These are phyloP conservation scores for Melanargia galathea DNA, from an alignment of 2,888 invertebrate species.

Conservation along the genomic window DNA sequence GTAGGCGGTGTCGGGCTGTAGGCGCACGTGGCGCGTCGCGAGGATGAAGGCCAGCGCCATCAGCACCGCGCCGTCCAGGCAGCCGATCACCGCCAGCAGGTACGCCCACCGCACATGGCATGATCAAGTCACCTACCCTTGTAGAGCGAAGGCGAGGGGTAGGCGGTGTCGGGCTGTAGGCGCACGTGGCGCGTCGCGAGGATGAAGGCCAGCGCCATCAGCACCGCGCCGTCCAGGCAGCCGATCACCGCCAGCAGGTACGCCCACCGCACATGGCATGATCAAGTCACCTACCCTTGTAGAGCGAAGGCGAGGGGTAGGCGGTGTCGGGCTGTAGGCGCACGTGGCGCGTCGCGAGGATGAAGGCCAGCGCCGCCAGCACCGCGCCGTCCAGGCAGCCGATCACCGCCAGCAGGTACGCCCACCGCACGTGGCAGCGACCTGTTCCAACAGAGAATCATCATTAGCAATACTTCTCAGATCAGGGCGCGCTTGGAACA, in stretches of 20 bases:
- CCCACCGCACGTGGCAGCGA: conserved; percentile 95
- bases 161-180: conserved; percentile 90
- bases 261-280: conserved; percentile 90
- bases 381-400: conserved; percentile 93
- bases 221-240: conserved; percentile 91
- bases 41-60: conserved; percentile 96
- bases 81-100: conserved; percentile 94
- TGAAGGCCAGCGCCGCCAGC: conserved; percentile 94
- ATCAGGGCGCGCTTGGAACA: too few species aligned
- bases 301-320: conserved; percentile 84
- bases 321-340: conserved; percentile 91
- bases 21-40: conserved; percentile 92
- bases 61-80: conserved; percentile 91
- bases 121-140: conserved; percentile 61
- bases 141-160: conserved; percentile 84
- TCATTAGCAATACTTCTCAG: not conserved
- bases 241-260: conserved; percentile 96
- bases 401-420: conserved; percentile 95
- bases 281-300: conserved; percentile 65
- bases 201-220: conserved; percentile 95
- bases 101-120: conserved; percentile 93
- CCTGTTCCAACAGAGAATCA: conserved; percentile 72
- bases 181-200: conserved; percentile 94
- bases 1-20: conserved; percentile 90
- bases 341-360: conserved; percentile 94